These are phyloP conservation scores for Drosophila koepferae DNA, from an alignment of 2,888 invertebrate genomes.

Conservation along the genomic window DNA sequence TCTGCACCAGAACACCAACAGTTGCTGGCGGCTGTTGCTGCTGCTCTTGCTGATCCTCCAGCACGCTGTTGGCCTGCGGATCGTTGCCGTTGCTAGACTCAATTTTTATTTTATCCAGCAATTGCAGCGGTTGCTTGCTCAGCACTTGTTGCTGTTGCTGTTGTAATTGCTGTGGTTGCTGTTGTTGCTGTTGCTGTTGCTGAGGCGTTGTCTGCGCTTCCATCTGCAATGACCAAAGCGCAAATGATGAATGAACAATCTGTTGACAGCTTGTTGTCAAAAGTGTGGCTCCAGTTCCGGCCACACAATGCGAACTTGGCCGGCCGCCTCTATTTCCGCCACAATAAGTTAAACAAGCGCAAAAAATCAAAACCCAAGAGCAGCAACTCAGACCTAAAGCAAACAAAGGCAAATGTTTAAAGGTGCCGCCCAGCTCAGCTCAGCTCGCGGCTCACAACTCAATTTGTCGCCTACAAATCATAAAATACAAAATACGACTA, in stretches of 20 bases:
- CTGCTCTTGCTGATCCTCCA: constrained; percentile 71
- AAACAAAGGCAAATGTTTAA: constrained; percentile 45
- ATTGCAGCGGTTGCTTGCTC: constrained; percentile 74
- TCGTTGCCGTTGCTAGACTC: constrained; percentile 74
- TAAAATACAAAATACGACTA: constrained; percentile 52
- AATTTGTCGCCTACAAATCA: constrained; percentile 83
- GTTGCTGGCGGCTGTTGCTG: constrained; percentile 62
- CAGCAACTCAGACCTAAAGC: constrained; percentile 20
- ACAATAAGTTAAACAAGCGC: constrained; percentile 59
- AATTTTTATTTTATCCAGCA: constrained; percentile 80
- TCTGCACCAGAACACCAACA: constrained; percentile 69
- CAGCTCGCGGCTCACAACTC: constrained; percentile 42
- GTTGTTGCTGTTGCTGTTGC: constrained; percentile 60
- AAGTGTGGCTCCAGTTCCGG: constrained; percentile 82
- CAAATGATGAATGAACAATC: constrained; percentile 71
- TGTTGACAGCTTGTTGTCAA: constrained; percentile 59
- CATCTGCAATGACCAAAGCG: constrained; percentile 82
- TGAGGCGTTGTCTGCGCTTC: constrained; percentile 82
- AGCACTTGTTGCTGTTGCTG: constrained; percentile 59
- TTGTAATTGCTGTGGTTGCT: constrained; percentile 66
- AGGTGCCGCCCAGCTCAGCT: constrained; percentile 44
- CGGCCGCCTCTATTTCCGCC: constrained; percentile 72
- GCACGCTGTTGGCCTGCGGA: constrained; percentile 48
- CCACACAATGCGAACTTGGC: constrained; percentile 71
- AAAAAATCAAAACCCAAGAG: constrained; percentile 45